Conservation (phyloP, 2,797 vertebrate species). For the Denticeps clupeoides region DNA sequence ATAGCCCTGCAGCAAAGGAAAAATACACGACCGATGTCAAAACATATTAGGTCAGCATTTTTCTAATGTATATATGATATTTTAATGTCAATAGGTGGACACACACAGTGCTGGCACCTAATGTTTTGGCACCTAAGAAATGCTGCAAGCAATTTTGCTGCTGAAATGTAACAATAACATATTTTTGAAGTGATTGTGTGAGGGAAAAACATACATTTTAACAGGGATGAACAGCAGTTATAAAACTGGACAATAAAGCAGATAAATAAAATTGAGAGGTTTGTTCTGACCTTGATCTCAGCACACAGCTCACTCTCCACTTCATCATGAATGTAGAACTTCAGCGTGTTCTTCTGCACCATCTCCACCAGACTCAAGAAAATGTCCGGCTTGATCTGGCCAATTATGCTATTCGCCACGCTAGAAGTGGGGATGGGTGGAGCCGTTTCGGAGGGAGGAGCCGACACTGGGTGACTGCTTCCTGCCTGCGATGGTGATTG, state of each 20-base stretch:
- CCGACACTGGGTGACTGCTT: constrained; percentile 1
- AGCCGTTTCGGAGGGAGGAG: constrained; percentile 15
- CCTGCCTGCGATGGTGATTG: constrained; percentile 3
- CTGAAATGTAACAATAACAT: no score
- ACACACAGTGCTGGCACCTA: no score
- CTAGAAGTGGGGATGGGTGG: constrained; percentile 21
- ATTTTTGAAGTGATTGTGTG: no score
- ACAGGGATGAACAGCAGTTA: background rate
- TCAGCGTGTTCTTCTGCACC: constrained; percentile 83
- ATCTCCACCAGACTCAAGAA: constrained; percentile 85
- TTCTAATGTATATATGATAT: no score
- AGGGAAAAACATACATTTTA: background rate
- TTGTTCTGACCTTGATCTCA: constrained; percentile 89
- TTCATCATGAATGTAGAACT: constrained; percentile 88
- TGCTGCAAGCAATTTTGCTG: no score
- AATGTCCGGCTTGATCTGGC: constrained; percentile 80
- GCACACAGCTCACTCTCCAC: constrained; percentile 76
- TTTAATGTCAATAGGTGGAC: no score
- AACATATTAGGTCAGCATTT: background rate
- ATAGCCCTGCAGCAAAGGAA: constrained; percentile 56
- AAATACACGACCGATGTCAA: constrained; percentile 5
- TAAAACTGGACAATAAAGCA: no score
- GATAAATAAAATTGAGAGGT: no score
- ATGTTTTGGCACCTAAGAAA: no score
- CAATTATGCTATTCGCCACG: constrained; percentile 67